Percentiles rank a stretch among this genome's conserved stretches.
phyloP scores from a whole-genome alignment of 37 sponge, comb jelly and placozoan genomes.

The Amphimedon queenslandica region DNA sequence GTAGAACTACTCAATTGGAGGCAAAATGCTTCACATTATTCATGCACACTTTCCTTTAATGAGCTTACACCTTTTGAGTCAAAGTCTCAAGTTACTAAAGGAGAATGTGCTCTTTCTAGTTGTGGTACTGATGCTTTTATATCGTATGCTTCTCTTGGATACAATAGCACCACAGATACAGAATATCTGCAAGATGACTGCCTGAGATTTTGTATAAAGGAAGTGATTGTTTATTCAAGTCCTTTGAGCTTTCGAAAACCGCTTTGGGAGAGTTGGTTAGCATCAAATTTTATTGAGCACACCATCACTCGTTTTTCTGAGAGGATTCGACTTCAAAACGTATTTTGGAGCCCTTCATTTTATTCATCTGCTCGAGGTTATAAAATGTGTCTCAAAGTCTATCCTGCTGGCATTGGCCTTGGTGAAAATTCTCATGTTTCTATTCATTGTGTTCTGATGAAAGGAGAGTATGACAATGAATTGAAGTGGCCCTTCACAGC shows the following conservation, averaged over 20 bases:
- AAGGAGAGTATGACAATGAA: not conserved
- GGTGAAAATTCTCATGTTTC: constrained; percentile 4
- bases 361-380: constrained; percentile 17
- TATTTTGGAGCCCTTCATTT: constrained; percentile 12
- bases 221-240: not conserved
- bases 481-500: constrained; percentile 1
- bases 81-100: not conserved
- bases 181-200: constrained; percentile 11
- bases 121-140: not conserved
- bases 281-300: not conserved
- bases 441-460: not conserved
- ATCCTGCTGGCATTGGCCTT: not conserved
- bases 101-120: not conserved
- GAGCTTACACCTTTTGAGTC: not conserved
- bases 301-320: not conserved
- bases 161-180: not conserved
- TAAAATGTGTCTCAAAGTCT: constrained; percentile 8
- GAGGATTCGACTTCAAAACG: not conserved
- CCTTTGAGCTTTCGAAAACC: not conserved
- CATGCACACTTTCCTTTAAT: not conserved
- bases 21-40: not conserved
- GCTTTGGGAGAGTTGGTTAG: not conserved
- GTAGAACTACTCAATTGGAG: constrained; percentile 10
- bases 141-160: not conserved
- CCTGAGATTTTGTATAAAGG: not conserved